A percentile compares a stretch with the other conserved stretches of the same genome.
Evolutionary conservation across 2,797 vertebrate genomes (phyloP).

Genomic region (Eulemur albifrons): DNA sequence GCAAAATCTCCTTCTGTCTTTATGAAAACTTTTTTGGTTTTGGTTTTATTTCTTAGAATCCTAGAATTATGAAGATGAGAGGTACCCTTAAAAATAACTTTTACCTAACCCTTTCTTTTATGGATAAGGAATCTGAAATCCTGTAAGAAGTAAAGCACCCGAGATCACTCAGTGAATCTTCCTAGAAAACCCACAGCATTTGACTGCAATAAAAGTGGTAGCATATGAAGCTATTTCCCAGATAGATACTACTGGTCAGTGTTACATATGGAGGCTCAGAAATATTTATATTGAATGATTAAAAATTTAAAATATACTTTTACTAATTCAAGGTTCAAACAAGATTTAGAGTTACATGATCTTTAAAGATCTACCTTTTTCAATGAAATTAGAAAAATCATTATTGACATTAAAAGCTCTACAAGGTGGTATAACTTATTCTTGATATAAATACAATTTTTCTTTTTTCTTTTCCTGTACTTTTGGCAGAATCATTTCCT

Average conservation of each 20-base stretch:
- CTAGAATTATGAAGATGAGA: conserved; percentile 13
- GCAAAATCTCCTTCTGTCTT: not conserved
- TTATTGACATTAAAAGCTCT: not conserved
- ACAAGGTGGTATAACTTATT: not conserved
- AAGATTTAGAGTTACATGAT: not conserved
- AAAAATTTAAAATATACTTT: not conserved
- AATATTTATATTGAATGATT: not conserved
- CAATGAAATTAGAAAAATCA: not conserved
- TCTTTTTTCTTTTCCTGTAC: not conserved
- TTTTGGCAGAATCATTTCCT: conserved; percentile 16
- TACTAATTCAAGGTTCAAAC: not conserved
- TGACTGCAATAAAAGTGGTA: not conserved
- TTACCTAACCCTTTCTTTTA: not conserved
- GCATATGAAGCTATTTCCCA: not conserved
- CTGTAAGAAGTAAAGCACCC: not conserved
- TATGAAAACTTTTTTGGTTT: not conserved
- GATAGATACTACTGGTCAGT: not conserved
- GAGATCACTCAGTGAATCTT: not conserved
- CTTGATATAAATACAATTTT: not conserved
- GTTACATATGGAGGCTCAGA: not conserved
- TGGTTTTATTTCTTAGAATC: conserved; percentile 15
- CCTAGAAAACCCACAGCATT: not conserved
- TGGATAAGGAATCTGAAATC: not conserved
- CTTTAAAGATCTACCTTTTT: not conserved
- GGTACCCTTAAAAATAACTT: not conserved